Percentiles rank a stretch among this genome's conserved stretches.
These are phyloP conservation scores for Antheraea yamamai DNA, from an alignment of 2,888 invertebrate genomes.

Conservation along the genomic window DNA sequence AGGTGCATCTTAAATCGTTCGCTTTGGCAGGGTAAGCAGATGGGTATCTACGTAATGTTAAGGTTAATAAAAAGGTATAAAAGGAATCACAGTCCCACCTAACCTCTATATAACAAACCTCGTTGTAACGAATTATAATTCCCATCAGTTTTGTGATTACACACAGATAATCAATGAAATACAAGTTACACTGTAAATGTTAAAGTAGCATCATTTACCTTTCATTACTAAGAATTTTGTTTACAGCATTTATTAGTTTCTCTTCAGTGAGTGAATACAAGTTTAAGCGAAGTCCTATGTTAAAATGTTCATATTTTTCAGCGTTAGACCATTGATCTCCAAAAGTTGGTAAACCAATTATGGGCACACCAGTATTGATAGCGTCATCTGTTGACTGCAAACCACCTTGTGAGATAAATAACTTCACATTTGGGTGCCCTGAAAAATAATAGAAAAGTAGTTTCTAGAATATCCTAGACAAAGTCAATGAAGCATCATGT, in stretches of 20 bases:
- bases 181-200: too few relatives aligned
- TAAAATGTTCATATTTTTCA: slow-evolving; percentile 29
- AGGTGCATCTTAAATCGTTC: too few relatives aligned
- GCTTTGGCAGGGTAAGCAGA: too few relatives aligned
- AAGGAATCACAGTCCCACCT: too few relatives aligned
- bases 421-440: slow-evolving; percentile 59
- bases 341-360: slow-evolving; percentile 52
- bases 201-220: not conserved
- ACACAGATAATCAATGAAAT: too few relatives aligned
- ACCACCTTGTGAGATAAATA: slow-evolving; percentile 63
- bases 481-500: too few relatives aligned
- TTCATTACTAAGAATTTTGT: not conserved
- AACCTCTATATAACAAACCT: too few relatives aligned
- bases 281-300: slow-evolving; percentile 13
- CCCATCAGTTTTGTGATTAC: too few relatives aligned
- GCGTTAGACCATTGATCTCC: slow-evolving; percentile 55
- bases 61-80: too few relatives aligned
- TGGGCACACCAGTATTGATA: slow-evolving; percentile 47
- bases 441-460: not conserved
- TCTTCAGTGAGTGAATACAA: slow-evolving; percentile 10
- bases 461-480: not conserved
- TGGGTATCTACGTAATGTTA: too few relatives aligned
- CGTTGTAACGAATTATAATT: too few relatives aligned
- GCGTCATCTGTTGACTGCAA: slow-evolving; percentile 59
- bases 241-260: slow-evolving; percentile 6